Evolutionary conservation across 2,797 vertebrate species (phyloP), one percentile per base, ranked within the genome.

Genomic region (Acridotheres tristis): DNA sequence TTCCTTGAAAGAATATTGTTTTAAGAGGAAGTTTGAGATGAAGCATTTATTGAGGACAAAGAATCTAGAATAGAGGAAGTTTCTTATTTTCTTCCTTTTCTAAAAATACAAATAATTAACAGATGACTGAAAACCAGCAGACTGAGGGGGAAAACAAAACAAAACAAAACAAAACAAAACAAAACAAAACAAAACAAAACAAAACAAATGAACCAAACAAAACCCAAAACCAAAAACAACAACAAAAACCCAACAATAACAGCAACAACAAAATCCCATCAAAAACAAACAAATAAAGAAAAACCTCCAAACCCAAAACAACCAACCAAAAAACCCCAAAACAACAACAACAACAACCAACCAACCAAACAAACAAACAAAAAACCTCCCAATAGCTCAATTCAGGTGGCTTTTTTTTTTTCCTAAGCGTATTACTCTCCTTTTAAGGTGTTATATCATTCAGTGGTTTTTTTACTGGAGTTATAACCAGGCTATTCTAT

Each of bases 361-460:
- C 6, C 50, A 43, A 43, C 18, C 17, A 18, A 29, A 2, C 50
- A 43, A 43, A 9, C 42, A 43, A 43, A 4, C 42, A 43, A 42
- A 51, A 58, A 22, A 3, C 1, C 7, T 2, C 1, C 1, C 7
- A 42, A 21, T 10, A 45, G 19, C 8, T 50, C 25, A 42, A 4
- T 47, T 62, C 29, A 62, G 8, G 11, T 45, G 7, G 2, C 1
- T 53, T 76, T 93, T 76, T 79, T 79, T 58, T 16, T 40, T 40
- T 5, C 40, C 19, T 80, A 47, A 62, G 40, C 4, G 32, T 47
- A 57, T 40, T 79, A 23, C 34, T 55, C 5, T 81, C 14, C 8
- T 73, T 45, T 48, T 40, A 61, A 68, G 23, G 3, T 9, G 62
- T 54, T 53, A 55, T 30, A 76, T 16, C 2, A 69, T 11, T 59